Conservation (phyloP, 2,888 invertebrate species). For the Neuroscelio doddi region DNA sequence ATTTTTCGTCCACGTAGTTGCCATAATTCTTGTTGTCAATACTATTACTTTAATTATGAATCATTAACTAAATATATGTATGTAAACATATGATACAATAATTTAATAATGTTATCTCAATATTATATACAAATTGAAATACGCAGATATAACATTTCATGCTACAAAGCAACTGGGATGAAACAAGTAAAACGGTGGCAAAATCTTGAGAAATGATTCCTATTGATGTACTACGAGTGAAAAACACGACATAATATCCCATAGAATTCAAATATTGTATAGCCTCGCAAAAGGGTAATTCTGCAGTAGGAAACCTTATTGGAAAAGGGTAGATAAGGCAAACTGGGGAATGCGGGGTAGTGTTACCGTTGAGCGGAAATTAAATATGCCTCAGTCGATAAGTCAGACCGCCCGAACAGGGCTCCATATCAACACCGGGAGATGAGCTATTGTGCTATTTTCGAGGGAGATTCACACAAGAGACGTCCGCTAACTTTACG, state of each 20-base stretch:
- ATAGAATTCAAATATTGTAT: constrained; percentile 61
- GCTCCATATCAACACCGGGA: constrained; percentile 67
- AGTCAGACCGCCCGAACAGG: constrained; percentile 64
- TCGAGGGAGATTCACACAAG: constrained; percentile 61
- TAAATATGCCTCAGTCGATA: constrained; percentile 72
- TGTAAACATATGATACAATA: too few species aligned
- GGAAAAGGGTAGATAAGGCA: constrained; percentile 71
- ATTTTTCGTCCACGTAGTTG: too few species aligned
- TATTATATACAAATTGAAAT: too few species aligned
- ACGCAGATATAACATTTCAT: neutral
- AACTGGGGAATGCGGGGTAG: constrained; percentile 45
- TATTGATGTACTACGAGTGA: constrained; percentile 46
- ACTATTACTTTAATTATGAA: too few species aligned
- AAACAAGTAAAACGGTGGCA: constrained; percentile 31
- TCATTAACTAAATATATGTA: too few species aligned
- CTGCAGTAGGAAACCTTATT: constrained; percentile 67
- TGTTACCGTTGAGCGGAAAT: constrained; percentile 69
- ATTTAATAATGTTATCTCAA: too few species aligned
- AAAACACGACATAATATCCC: constrained; percentile 56
- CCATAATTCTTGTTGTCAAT: too few species aligned
- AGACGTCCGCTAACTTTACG: too few species aligned
- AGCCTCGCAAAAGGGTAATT: constrained; percentile 65
- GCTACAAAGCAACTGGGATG: neutral
- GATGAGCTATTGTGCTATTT: constrained; percentile 71
- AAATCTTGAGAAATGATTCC: constrained; percentile 38